Base-by-base conservation (phyloP, 2,888 invertebrate genomes). In the Spicauda simplicius region DNA sequence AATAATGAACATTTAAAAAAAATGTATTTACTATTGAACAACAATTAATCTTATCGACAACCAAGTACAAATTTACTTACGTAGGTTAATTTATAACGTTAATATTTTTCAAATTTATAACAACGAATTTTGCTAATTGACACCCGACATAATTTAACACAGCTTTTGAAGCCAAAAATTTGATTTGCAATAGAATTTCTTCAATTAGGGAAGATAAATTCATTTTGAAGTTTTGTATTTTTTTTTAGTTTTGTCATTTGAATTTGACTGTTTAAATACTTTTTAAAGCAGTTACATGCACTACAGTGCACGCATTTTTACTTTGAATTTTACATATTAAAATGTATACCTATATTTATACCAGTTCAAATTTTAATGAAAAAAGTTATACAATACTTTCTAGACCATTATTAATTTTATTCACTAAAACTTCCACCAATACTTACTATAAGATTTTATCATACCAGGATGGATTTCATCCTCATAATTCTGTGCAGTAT, bases 111-210 rank as follows among this genome's bases (percentile, higher is more conserved):
- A 93, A 83, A 84, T 90, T 91, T 85, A 89, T 72, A 73, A 93
- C 79, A 71, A 91, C 82, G 71, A 88, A 68, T 83, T 84, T 88
- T 66, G 93, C 92, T 79, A 93, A 82, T 73, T 90, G 89, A 84
- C 90, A 91, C 88, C 92, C 93, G 84, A 93, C 88, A 91, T 92
- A 93, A 91, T 93, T 93, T 90, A 93, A 71, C 73, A 93, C 74
- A 61, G 88, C 87, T 86, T 93, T 93, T 71, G 89, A 90, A 64
- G 85, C 88, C 80, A 91, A 87, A 87, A 93, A 89, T 84, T 91
- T 92, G 65, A 91, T 72, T 76, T 92, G 91, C 74, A 82, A 68
- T 63, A 92, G 66, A 80, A 93, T 88, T 91, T 92, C 92, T 80
- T 91, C 88, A 77, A 92, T 79, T 81, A 92, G 88, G 88, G 91